Conservation (phyloP, 2,888 invertebrate species). For the Leptinotarsa juncta region DNA sequence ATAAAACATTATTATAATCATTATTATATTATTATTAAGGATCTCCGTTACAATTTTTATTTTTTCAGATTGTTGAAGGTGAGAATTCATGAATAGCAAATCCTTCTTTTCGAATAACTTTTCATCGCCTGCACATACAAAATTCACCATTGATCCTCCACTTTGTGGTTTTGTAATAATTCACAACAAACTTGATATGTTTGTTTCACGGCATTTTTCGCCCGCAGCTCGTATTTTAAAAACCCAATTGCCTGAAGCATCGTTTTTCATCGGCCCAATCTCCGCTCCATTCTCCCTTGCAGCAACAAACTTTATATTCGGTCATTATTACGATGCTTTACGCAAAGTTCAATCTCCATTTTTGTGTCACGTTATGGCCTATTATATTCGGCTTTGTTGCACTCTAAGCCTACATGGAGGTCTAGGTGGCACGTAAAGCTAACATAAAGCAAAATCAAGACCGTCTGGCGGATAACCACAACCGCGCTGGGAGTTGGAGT, state of each 20-base stretch:
- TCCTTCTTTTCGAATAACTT: too few relatives aligned
- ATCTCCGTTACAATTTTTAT: too few relatives aligned
- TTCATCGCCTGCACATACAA: too few relatives aligned
- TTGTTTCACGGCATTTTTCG: background rate
- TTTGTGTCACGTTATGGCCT: conserved; percentile 35
- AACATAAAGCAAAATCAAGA: conserved; percentile 40
- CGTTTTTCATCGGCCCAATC: conserved; percentile 10
- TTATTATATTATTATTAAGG: too few relatives aligned
- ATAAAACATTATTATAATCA: too few relatives aligned
- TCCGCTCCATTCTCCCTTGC: conserved; percentile 10
- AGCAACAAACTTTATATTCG: conserved; percentile 21
- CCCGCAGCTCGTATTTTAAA: background rate
- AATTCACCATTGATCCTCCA: too few relatives aligned
- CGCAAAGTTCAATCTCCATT: conserved; percentile 23
- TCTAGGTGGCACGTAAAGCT: conserved; percentile 39
- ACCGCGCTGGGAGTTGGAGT: conserved; percentile 28
- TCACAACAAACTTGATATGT: background rate
- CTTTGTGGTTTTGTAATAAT: background rate
- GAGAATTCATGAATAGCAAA: too few relatives aligned
- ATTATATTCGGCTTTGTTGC: conserved; percentile 39
- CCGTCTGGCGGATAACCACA: conserved; percentile 40
- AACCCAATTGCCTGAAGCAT: conserved; percentile 16
- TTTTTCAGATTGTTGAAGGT: too few relatives aligned
- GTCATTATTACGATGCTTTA: conserved; percentile 25
- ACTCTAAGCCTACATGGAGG: conserved; percentile 30